phyloP scores from a whole-genome alignment of 2,113 vertebrate species.

The Tympanuchus pallidicinctus region DNA sequence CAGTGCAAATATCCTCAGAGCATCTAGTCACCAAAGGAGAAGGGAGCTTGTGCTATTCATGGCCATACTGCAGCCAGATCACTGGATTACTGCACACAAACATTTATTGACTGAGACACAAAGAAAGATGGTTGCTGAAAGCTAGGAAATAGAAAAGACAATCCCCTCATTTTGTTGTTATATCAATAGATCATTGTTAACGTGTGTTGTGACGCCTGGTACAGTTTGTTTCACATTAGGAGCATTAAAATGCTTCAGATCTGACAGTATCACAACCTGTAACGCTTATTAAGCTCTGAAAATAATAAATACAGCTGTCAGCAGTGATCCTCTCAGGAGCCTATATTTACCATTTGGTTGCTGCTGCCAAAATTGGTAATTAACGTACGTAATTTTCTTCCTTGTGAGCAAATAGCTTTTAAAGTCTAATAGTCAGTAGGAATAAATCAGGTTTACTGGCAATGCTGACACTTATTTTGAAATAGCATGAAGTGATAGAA shows the following conservation, averaged over 20 bases:
- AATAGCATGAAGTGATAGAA: slow-evolving; percentile 1
- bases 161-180: not conserved
- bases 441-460: slow-evolving; percentile 39
- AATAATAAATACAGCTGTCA: slow-evolving; percentile 19
- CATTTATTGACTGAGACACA: not conserved
- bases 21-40: not conserved
- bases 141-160: slow-evolving; percentile 21
- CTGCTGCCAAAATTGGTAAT: slow-evolving; percentile 27
- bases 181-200: not conserved
- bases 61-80: not conserved
- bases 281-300: slow-evolving; percentile 1
- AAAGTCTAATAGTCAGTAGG: slow-evolving; percentile 5
- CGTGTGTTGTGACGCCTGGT: not conserved
- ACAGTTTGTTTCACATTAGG: not conserved
- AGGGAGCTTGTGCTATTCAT: not conserved
- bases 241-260: not conserved
- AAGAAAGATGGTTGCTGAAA: slow-evolving; percentile 26
- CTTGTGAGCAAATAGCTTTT: slow-evolving; percentile 24
- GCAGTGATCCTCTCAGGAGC: not conserved
- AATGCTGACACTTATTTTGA: slow-evolving; percentile 35
- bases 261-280: not conserved
- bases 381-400: slow-evolving; percentile 24
- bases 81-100: not conserved
- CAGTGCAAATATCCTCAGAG: not conserved
- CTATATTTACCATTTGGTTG: not conserved